A percentile compares a stretch with the other conserved stretches of the same genome.
Conservation (phyloP, 2,797 vertebrate genomes). For the Furcifer pardalis region DNA sequence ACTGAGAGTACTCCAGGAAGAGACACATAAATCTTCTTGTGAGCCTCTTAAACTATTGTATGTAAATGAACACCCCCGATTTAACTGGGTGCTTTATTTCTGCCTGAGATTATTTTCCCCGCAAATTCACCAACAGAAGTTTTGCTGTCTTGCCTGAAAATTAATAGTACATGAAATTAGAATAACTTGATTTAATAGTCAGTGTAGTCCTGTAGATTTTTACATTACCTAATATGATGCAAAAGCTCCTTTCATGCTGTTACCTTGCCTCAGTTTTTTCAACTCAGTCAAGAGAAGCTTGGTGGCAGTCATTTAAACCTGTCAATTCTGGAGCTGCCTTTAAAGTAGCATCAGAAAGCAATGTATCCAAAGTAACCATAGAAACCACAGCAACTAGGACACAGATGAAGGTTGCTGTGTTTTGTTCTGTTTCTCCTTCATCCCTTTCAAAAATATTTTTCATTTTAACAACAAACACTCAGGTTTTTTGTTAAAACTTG, state of each 20-base stretch:
- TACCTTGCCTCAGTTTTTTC: conserved; percentile 1
- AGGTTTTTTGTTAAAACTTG: too few relatives aligned
- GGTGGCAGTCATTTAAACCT: neutral
- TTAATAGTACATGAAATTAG: neutral
- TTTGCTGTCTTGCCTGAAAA: neutral
- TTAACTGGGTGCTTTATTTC: neutral
- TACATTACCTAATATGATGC: conserved; percentile 25
- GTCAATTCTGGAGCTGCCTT: neutral
- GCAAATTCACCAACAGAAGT: neutral
- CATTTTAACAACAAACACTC: too few relatives aligned
- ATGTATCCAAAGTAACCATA: neutral
- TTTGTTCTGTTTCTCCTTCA: neutral
- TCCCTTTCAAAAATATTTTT: neutral
- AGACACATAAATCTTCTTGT: too few relatives aligned
- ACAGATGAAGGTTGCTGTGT: neutral
- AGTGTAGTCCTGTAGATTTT: conserved; percentile 28
- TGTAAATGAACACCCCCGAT: too few relatives aligned
- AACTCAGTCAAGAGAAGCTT: neutral
- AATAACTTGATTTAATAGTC: neutral
- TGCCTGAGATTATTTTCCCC: neutral
- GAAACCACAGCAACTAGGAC: conserved; percentile 2
- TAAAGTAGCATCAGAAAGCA: conserved; percentile 7
- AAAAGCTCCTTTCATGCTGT: conserved; percentile 9
- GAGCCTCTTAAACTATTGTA: too few relatives aligned
- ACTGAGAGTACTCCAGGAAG: too few relatives aligned